These are phyloP conservation scores for Noctuana brunneofusca DNA, from an alignment of 2,888 invertebrate species.

Conservation along the genomic window DNA sequence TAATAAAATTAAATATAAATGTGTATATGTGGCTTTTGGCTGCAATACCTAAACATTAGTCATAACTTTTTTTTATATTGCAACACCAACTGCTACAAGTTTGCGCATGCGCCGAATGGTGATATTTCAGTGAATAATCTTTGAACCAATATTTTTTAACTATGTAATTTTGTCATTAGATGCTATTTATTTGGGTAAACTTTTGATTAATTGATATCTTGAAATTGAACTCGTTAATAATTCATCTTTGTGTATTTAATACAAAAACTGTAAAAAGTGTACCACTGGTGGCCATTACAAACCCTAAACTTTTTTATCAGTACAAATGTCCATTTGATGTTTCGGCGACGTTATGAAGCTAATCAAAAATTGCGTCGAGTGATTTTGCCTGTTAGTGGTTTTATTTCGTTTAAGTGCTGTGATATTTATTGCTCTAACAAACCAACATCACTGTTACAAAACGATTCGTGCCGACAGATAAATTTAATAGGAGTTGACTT, in stretches of 20 bases:
- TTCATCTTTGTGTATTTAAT: conserved; percentile 49
- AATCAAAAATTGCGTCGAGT: conserved; percentile 69
- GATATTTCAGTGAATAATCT: conserved; percentile 80
- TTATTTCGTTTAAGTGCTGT: conserved; percentile 57
- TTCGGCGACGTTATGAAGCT: conserved; percentile 82
- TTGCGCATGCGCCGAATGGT: conserved; percentile 83
- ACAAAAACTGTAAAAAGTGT: conserved; percentile 74
- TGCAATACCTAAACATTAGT: conserved; percentile 15
- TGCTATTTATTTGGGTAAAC: conserved; percentile 71
- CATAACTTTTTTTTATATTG: conserved; percentile 41
- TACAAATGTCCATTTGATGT: conserved; percentile 82
- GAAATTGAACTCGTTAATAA: conserved; percentile 50
- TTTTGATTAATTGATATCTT: conserved; percentile 57
- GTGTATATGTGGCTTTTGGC: not conserved
- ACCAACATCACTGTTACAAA: conserved; percentile 59
- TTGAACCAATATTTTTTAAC: conserved; percentile 80
- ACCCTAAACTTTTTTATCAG: conserved; percentile 82
- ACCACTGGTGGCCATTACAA: conserved; percentile 83
- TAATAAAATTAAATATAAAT: not conserved
- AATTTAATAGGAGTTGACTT: conserved; percentile 71
- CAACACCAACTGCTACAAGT: conserved; percentile 73
- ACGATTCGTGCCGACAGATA: conserved; percentile 71
- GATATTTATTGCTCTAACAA: conserved; percentile 44
- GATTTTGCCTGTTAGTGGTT: conserved; percentile 53
- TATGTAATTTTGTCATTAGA: conserved; percentile 79